Conservation (phyloP, 2,113 vertebrate species). For the Felis catus region DNA sequence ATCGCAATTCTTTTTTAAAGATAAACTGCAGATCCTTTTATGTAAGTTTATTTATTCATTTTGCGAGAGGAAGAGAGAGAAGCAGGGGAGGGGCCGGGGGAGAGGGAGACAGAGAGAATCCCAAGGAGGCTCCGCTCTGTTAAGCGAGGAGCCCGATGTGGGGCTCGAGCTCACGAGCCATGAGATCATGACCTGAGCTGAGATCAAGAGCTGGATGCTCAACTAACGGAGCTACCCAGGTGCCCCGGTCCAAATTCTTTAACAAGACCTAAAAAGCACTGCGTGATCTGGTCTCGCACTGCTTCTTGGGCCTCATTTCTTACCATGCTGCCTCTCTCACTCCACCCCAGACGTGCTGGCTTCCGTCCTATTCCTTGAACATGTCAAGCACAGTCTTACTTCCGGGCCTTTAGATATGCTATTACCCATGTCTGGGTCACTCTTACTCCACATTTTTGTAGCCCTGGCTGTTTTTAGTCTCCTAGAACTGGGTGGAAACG, state of each 20-base stretch:
- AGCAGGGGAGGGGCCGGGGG: no score
- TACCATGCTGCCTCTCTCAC: not conserved
- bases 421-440: not conserved
- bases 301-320: not conserved
- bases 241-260: not conserved
- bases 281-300: not conserved
- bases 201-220: no score
- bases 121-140: no score
- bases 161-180: no score
- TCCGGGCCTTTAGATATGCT: not conserved
- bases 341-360: not conserved
- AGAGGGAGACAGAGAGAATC: no score
- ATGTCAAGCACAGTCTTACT: not conserved
- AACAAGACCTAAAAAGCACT: not conserved
- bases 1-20: not conserved
- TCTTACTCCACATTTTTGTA: not conserved
- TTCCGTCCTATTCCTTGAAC: not conserved
- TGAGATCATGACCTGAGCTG: no score
- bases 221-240: no score
- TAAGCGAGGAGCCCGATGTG: no score
- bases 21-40: no score
- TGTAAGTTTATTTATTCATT: no score
- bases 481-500: not conserved
- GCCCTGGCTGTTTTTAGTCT: not conserved
- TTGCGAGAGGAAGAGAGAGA: no score